phyloP scores from a whole-genome alignment of 2,888 invertebrate species.

The Epicampocera succincta region DNA sequence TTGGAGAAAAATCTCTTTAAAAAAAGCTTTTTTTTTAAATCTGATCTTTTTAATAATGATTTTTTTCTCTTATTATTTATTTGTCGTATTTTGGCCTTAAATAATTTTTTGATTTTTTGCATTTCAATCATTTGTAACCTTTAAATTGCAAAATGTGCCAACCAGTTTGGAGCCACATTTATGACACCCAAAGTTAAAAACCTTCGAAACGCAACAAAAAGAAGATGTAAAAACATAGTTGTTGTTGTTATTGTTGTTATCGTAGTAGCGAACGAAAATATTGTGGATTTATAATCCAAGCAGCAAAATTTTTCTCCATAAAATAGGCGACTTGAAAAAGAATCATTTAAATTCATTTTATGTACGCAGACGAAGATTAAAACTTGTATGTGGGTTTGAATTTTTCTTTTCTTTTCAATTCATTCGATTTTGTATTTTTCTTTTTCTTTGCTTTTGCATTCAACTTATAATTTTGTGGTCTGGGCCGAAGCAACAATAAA shows the following conservation, averaged over 20 bases:
- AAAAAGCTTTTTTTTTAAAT: too few relatives aligned
- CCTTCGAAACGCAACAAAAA: constrained; percentile 30
- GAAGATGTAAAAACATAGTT: too few relatives aligned
- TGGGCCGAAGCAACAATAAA: constrained; percentile 43
- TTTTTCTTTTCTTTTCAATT: constrained; percentile 25
- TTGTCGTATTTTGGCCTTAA: too few relatives aligned
- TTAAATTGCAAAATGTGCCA: background rate
- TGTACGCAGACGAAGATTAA: constrained; percentile 49
- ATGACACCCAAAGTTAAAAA: constrained; percentile 51
- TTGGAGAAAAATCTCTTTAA: too few relatives aligned
- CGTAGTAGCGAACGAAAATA: constrained; percentile 5
- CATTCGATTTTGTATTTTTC: background rate
- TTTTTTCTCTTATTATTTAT: too few relatives aligned
- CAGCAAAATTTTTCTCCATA: too few relatives aligned
- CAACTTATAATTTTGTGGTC: constrained; percentile 39
- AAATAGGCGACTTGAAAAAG: constrained; percentile 22
- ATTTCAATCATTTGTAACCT: background rate
- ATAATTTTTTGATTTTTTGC: background rate
- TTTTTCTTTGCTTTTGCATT: constrained; percentile 4
- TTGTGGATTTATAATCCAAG: constrained; percentile 36
- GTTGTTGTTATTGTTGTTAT: constrained; percentile 20
- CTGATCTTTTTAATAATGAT: too few relatives aligned
- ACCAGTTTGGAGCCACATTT: constrained; percentile 46
- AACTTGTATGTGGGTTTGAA: constrained; percentile 47
- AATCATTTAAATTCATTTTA: constrained; percentile 61